Evolutionary conservation across 2,888 invertebrate genomes (phyloP), one percentile per base, ranked within the genome.

Genomic region (Eupeodes luniger): DNA sequence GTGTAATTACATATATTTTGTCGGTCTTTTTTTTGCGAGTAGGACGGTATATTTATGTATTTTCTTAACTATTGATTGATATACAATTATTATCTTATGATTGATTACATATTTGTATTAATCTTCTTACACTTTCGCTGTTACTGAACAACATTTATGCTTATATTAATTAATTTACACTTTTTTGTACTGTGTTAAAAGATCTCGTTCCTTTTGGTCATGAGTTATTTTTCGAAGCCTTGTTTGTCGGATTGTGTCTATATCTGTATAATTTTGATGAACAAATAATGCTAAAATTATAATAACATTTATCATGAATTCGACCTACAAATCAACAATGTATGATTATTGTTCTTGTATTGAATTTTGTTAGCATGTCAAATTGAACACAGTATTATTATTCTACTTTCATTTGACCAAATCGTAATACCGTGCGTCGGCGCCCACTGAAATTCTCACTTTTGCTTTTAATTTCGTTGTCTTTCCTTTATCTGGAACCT

Each of bases 331-430:
- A 69, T 55, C 69, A 55, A 55, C 5, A 40, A 40, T 36, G n/a
- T 16, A 2, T 19, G 14, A 47, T 51, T 34, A 40, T 40, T 40
- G 2, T 7, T 53, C 19, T 53, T 69, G 53, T 12, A 3, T 55
- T 19, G n/a, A 27, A 2, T 69, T n/a, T 27, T 27, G 27, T 27
- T 0, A 10, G 34, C 34, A n/a, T 69, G 55, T 40, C 55, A 55
- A 55, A 69, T 44, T 44, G 10, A 14, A 55, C 44, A 19, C 55
- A 69, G n/a, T n/a, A 69, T 70, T 44, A 62, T 44, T 19, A 55
- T 55, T 40, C 19, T 34, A 27, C 70, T 70, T 70, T 70, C 70
- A 55, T 70, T 11, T 70, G 55, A 55, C 70, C 70, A 70, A 70
- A 19, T 69, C 19, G 12, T 40, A 51, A 40, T 9, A 16, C 53